Base-by-base conservation (phyloP, 2,797 vertebrate species). In the Petrocephalus sullivani region DNA sequence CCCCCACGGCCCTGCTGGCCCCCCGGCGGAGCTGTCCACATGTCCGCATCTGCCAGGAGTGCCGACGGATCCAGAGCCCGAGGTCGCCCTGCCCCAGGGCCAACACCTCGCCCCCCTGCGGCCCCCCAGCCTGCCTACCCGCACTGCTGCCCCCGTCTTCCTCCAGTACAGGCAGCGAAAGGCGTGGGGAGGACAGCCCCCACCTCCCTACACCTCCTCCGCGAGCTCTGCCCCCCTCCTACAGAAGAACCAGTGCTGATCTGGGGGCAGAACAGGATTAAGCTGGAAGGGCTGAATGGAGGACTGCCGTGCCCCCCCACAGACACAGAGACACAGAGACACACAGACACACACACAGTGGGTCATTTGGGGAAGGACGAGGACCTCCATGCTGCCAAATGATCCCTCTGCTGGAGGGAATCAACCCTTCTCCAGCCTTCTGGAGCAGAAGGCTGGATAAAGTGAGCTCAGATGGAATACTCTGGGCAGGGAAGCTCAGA, bases 31-130 rank as follows among this genome's bases (percentile, higher is more conserved):
- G 94, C 90, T 97, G 97, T 93, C 95, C 96, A 89, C 97, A 98
- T 23, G 96, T 98, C 87, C 95, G 97, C n/a, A 96, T 97, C 91
- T 97, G 97, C 92, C 97, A 97, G 91, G 97, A 98, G 94, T 97
- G 97, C 91, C 93, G 97, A 87, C 94, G 97, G 82, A 97, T 97
- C 92, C 97, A 97, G 94, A 96, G 95, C 86, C 94, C 97, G 90
- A 94, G 92, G 91, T 93, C 94, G 19, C 93, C 94, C 6, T 87
- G 86, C 91, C 93, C 95, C 90, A 92, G 0, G 81, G 46, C 49
- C 46, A 7, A n/a, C 2, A 89, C 91, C 86, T 91, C 90, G 64
- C 90, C 92, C 91, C 93, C 91, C 8, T 90, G 91, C 28, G 49
- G 85, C 90, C 90, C 91, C 89, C 90, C 89, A 1, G 92, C 88